Conservation (phyloP, 2,113 vertebrate genomes). For the Brachypteracias leptosomus region DNA sequence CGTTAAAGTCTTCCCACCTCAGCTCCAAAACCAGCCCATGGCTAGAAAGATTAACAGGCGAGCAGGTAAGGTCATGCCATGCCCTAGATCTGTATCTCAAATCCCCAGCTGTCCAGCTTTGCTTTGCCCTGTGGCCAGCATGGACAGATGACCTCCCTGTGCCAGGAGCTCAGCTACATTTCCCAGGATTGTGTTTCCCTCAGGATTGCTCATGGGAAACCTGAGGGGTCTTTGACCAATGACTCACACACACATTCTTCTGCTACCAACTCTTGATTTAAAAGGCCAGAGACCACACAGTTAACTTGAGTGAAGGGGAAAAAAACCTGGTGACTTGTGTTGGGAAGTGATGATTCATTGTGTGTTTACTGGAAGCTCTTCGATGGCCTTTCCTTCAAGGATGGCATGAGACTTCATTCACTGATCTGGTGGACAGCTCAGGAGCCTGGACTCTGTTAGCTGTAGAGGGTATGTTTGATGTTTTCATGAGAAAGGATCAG, state of each 20-base stretch:
- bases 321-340: neutral
- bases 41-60: neutral
- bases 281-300: neutral
- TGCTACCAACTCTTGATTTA: neutral
- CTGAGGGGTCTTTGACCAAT: neutral
- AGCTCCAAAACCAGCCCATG: neutral
- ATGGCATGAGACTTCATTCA: neutral
- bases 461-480: neutral
- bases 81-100: neutral
- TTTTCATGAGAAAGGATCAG: neutral
- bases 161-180: neutral
- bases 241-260: neutral
- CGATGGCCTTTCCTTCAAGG: neutral
- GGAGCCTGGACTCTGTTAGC: neutral
- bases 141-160: neutral
- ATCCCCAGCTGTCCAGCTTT: neutral
- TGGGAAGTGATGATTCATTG: neutral
- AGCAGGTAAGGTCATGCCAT: neutral
- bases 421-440: neutral
- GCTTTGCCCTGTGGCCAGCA: neutral
- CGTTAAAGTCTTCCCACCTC: neutral
- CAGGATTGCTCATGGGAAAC: neutral
- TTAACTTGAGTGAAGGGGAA: neutral
- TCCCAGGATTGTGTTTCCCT: neutral
- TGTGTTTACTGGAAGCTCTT: neutral